phyloP scores from a whole-genome alignment of 2,113 vertebrate genomes.

The Heterochromis multidens region DNA sequence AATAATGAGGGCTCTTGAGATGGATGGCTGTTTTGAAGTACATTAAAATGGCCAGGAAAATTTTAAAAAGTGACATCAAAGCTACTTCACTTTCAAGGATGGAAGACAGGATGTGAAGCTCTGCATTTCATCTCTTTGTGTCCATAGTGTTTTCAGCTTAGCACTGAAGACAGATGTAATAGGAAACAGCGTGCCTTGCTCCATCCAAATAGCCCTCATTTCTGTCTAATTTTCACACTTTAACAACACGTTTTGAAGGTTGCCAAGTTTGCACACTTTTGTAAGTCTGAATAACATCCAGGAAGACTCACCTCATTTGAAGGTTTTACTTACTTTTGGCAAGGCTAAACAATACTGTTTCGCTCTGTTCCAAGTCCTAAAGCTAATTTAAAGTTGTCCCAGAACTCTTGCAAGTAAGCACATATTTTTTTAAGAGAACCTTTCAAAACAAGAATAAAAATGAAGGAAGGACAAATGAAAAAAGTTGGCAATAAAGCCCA shows the following conservation, averaged over 20 bases:
- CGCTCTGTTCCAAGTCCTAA: background rate
- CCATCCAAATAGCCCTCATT: background rate
- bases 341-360: fast-evolving
- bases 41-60: background rate
- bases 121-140: background rate
- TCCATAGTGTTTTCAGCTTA: background rate
- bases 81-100: background rate
- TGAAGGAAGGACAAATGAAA: too few species aligned
- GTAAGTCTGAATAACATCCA: background rate
- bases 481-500: background rate
- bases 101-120: background rate
- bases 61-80: background rate
- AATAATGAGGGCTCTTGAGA: background rate
- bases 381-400: too few species aligned
- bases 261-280: background rate
- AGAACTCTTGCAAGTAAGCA: too few species aligned
- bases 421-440: background rate
- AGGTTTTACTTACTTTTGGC: background rate
- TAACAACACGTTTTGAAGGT: background rate
- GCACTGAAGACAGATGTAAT: fast-evolving
- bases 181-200: background rate
- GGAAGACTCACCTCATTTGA: background rate
- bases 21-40: background rate
- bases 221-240: background rate
- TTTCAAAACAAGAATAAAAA: background rate